A percentile compares a stretch with the other conserved stretches of the same genome.
Evolutionary conservation across 2,797 vertebrate genomes (phyloP).

Genomic region (Aselliscus stoliczkanus): DNA sequence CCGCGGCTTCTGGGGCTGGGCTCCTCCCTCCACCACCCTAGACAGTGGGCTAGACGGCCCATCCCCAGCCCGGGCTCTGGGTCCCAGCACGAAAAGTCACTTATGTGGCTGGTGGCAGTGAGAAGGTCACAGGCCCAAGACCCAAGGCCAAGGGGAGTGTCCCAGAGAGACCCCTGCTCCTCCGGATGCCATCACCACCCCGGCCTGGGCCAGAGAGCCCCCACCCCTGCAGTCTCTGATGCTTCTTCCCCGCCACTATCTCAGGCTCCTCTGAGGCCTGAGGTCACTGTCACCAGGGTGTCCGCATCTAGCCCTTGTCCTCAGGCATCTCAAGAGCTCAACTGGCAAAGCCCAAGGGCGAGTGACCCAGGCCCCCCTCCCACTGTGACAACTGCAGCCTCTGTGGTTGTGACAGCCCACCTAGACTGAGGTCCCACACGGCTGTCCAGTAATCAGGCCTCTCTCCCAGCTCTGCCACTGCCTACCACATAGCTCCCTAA

Average conservation of each 20-base stretch:
- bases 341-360: neutral
- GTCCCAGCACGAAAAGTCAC: neutral
- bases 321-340: neutral
- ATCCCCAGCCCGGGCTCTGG: neutral
- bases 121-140: neutral
- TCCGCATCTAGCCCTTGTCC: neutral
- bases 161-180: neutral
- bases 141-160: neutral
- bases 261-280: neutral
- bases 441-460: neutral
- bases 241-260: rapidly evolving
- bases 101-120: neutral
- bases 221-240: neutral
- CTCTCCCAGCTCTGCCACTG: neutral
- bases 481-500: neutral
- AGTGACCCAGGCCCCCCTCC: too few species aligned
- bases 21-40: neutral
- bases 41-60: neutral
- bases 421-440: rapidly evolving
- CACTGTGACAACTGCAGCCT: neutral
- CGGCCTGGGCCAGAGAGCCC: too few species aligned
- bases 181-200: neutral
- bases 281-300: neutral
- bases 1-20: neutral
- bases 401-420: neutral